Conservation (phyloP, 92 coral and sea anemone genomes). For the Zoanthus solanderi region DNA sequence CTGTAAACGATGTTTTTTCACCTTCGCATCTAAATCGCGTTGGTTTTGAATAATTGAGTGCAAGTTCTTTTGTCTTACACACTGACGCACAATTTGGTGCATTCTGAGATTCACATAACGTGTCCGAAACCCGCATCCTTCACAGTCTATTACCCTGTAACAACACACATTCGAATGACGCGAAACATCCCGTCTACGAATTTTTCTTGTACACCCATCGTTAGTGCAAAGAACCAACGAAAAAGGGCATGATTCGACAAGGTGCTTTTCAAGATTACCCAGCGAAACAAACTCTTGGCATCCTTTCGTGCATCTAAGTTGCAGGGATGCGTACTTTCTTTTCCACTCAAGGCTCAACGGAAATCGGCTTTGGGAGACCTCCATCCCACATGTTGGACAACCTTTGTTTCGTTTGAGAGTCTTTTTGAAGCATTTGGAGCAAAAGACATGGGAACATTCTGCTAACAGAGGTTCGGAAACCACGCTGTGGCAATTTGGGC, state of each 20-base stretch:
- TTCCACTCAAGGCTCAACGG: conserved; percentile 72
- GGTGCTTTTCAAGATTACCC: conserved; percentile 72
- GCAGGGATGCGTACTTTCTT: conserved; percentile 65
- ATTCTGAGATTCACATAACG: conserved; percentile 78
- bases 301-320: conserved; percentile 89
- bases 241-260: conserved; percentile 67
- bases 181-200: conserved; percentile 69
- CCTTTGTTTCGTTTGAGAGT: conserved; percentile 64
- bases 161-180: conserved; percentile 76
- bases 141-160: conserved; percentile 76
- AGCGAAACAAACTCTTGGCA: conserved; percentile 69
- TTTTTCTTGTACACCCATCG: conserved; percentile 78
- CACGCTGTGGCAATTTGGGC: conserved; percentile 87
- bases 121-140: conserved; percentile 84
- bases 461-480: conserved; percentile 75
- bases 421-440: conserved; percentile 84
- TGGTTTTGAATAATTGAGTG: conserved; percentile 89
- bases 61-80: conserved; percentile 74
- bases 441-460: conserved; percentile 80
- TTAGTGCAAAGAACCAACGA: conserved; percentile 81
- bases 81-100: conserved; percentile 90
- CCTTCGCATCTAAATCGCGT: conserved; percentile 77
- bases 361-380: conserved; percentile 51
- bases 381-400: conserved; percentile 80
- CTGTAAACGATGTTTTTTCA: conserved; percentile 76